A percentile compares a stretch with the other conserved stretches of the same genome.
Conservation (phyloP, 1,140 invertebrate species). For the Diploscapter pachys region DNA sequence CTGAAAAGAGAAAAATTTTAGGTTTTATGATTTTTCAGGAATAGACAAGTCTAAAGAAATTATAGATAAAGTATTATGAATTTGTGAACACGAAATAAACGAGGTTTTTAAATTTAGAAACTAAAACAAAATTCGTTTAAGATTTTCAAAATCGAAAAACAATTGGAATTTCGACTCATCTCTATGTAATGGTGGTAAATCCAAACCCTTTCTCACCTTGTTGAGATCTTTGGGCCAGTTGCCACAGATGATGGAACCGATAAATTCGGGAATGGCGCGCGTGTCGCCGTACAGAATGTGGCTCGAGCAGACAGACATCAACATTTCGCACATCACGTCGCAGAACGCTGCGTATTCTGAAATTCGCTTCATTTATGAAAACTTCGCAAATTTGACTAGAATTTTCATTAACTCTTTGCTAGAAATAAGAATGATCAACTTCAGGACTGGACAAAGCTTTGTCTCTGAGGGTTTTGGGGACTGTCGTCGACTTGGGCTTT, state of each 20-base stretch:
- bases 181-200: not conserved
- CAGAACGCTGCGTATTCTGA: slow-evolving; percentile 1
- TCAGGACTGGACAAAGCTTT: too few species aligned
- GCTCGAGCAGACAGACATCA: not conserved
- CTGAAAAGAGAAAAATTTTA: not conserved
- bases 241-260: not conserved
- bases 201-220: not conserved
- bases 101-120: too few species aligned
- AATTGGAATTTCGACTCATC: not conserved
- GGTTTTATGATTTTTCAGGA: too few species aligned
- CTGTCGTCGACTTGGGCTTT: too few species aligned
- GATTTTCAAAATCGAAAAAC: not conserved
- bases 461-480: too few species aligned
- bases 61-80: too few species aligned
- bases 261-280: not conserved
- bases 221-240: slow-evolving; percentile 4
- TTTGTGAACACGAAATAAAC: too few species aligned
- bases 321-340: not conserved
- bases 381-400: too few species aligned
- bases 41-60: too few species aligned
- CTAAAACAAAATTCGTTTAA: not conserved
- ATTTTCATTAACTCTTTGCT: too few species aligned
- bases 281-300: slow-evolving; percentile 11
- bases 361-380: not conserved
- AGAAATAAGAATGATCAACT: too few species aligned